A percentile compares a stretch with the other conserved stretches of the same genome.
Evolutionary conservation across 1,140 invertebrate species (phyloP).

Genomic region (Orussus abietinus): DNA sequence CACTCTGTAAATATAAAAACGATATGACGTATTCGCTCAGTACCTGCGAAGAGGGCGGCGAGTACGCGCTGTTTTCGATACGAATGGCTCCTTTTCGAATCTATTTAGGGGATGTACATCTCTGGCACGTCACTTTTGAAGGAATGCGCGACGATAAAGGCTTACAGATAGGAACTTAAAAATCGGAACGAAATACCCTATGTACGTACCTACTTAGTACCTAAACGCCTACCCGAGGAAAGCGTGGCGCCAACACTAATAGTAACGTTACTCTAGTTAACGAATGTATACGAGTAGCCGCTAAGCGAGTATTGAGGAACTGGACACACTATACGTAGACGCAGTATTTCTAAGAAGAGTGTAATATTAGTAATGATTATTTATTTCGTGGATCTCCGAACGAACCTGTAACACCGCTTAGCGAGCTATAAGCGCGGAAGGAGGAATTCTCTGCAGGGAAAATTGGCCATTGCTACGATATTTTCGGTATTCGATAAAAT

Average conservation of each 20-base stretch:
- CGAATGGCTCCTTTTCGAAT: conserved; percentile 25
- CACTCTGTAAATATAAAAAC: conserved; percentile 27
- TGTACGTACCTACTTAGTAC: conserved; percentile 44
- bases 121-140: too few relatives aligned
- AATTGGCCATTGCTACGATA: too few relatives aligned
- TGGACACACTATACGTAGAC: conserved; percentile 25
- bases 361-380: conserved; percentile 52
- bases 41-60: conserved; percentile 32
- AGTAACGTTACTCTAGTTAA: conserved; percentile 54
- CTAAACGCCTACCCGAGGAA: conserved; percentile 27
- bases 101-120: too few relatives aligned
- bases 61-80: conserved; percentile 30
- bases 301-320: conserved; percentile 33
- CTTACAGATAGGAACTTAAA: conserved; percentile 24
- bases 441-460: too few relatives aligned
- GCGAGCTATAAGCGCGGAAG: too few relatives aligned
- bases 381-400: conserved; percentile 52
- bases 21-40: conserved; percentile 34
- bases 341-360: conserved; percentile 54
- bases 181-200: too few relatives aligned
- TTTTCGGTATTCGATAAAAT: too few relatives aligned
- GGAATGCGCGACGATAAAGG: conserved; percentile 8
- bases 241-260: conserved; percentile 43
- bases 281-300: conserved; percentile 54
- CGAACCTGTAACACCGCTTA: too few relatives aligned